phyloP scores from a whole-genome alignment of 2,113 vertebrate genomes.

The Raphicerus campestris region DNA sequence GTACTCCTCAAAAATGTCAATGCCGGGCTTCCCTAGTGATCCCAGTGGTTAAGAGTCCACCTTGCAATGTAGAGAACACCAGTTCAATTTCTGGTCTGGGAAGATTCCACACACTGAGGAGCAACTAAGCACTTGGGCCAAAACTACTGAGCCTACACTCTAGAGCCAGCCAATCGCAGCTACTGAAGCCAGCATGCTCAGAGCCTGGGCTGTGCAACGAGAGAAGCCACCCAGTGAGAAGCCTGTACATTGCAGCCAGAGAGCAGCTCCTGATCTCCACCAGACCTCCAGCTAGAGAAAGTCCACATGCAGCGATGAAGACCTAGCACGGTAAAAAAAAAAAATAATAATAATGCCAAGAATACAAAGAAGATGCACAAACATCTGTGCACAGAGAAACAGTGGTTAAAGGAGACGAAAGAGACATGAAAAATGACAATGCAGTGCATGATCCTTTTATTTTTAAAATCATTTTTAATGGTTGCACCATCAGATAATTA shows the following conservation, averaged over 20 bases:
- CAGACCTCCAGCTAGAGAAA: neutral
- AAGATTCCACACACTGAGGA: neutral
- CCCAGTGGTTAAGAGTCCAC: neutral
- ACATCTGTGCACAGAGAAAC: neutral
- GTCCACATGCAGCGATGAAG: neutral
- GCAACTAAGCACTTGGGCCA: neutral
- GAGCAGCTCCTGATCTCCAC: neutral
- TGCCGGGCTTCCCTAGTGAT: fast-evolving
- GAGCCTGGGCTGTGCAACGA: neutral
- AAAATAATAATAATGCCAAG: neutral
- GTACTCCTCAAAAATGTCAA: neutral
- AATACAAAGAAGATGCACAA: neutral
- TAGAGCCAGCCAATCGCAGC: neutral
- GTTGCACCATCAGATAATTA: neutral
- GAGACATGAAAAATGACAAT: neutral
- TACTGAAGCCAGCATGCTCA: neutral
- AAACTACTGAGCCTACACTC: neutral
- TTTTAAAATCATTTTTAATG: neutral
- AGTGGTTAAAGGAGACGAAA: neutral
- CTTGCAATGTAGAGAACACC: neutral
- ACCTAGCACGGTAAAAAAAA: neutral
- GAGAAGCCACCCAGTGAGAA: neutral
- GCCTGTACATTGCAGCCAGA: neutral
- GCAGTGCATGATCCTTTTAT: neutral
- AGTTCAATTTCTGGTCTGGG: neutral